Conservation (phyloP, 2,888 invertebrate genomes). For the Acleris literana region DNA sequence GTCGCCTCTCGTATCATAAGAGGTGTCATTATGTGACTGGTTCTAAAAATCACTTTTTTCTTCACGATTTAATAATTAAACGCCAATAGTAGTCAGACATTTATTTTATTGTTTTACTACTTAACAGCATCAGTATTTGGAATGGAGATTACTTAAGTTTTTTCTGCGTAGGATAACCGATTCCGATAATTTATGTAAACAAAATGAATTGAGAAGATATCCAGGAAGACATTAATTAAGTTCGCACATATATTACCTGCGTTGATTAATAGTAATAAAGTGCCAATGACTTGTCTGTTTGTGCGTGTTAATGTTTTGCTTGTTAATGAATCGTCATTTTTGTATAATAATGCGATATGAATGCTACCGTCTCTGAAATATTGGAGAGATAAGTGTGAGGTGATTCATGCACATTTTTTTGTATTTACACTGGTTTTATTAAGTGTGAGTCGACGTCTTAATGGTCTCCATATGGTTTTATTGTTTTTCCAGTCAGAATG, state of each 20-base stretch:
- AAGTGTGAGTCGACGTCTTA: slow-evolving; percentile 20
- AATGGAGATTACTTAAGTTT: background rate
- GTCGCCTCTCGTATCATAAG: too few relatives aligned
- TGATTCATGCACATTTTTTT: slow-evolving; percentile 27
- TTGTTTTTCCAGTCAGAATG: background rate
- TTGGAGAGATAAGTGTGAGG: slow-evolving; percentile 7
- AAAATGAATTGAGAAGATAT: slow-evolving; percentile 46
- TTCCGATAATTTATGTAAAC: slow-evolving; percentile 55
- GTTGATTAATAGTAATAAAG: slow-evolving; percentile 44
- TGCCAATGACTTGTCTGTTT: slow-evolving; percentile 40
- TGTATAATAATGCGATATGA: slow-evolving; percentile 21
- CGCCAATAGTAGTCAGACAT: slow-evolving; percentile 1
- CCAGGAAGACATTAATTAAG: slow-evolving; percentile 65
- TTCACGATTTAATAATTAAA: background rate
- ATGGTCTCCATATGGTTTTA: slow-evolving; percentile 19
- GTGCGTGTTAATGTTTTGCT: slow-evolving; percentile 13
- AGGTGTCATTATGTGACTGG: too few relatives aligned
- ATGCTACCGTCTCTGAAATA: slow-evolving; percentile 22
- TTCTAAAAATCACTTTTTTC: too few relatives aligned
- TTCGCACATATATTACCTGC: slow-evolving; percentile 50
- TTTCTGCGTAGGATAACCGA: slow-evolving; percentile 40
- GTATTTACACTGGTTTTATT: slow-evolving; percentile 21
- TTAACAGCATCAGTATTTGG: background rate
- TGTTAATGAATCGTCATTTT: slow-evolving; percentile 21
- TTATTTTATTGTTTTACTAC: slow-evolving; percentile 15